Evolutionary conservation across 2,888 invertebrate species (phyloP), one percentile per base, ranked within the genome.

Genomic region (Phalera bucephala): DNA sequence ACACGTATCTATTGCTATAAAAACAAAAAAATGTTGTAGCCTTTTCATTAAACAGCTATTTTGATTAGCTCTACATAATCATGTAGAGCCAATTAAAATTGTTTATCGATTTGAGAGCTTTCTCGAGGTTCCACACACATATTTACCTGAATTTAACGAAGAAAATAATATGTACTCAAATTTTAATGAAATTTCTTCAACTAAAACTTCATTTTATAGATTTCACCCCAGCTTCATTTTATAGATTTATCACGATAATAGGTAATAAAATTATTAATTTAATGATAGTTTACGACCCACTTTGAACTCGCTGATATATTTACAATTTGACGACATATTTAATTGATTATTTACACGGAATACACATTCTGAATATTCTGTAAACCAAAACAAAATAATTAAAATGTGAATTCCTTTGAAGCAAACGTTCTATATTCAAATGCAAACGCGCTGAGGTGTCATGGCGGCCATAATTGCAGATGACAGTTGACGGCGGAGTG

Each of bases 371-470:
- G 42, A 44, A 47, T 31, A 36, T 36, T 14, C 22, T 35, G 37
- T 31, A 35, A 45, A 39, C 8, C 40, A 50, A 58, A 59, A 46
- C 36, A 28, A 56, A 61, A 62, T 53, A 54, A 59, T 66, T 64
- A 62, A 51, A 53, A 61, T 38, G 60, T 58, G 52, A 45, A 61
- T 68, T 66, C 64, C 62, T 61, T 63, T 62, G 60, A 63, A 60
- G 55, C 51, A 57, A 70, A 64, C 62, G 69, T 79, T 82, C 81
- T 81, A 81, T 69, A 82, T 82, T 79, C 77, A 78, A 82, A 80
- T 77, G 75, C 84, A 79, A 80, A 55, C 76, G 84, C 82, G 80
- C 78, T 56, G 71, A 82, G 77, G 75, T 83, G 74, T 86, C 85
- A 75, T 77, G 78, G 77, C 77, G 51, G 74, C 78, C 80, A 77